Evolutionary conservation across 2,888 invertebrate species (phyloP).

Genomic region (Cyclophora albipunctata): DNA sequence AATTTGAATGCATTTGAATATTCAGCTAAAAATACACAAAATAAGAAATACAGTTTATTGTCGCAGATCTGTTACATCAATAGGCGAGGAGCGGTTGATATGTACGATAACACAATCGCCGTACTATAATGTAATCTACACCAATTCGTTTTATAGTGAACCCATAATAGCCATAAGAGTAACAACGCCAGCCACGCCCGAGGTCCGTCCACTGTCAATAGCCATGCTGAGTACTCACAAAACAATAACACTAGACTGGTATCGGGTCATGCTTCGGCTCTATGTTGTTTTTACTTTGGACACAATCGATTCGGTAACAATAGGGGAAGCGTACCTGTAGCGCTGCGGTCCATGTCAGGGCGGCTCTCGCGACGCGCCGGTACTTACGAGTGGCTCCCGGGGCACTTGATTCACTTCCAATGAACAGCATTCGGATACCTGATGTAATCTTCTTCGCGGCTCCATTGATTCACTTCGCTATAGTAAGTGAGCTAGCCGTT

Average conservation of each 20-base stretch:
- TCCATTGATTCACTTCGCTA: constrained; percentile 42
- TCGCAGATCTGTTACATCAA: constrained; percentile 28
- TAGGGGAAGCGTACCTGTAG: constrained; percentile 13
- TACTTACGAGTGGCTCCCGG: constrained; percentile 17
- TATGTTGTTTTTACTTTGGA: no score
- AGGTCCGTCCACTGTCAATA: constrained; percentile 32
- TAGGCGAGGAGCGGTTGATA: constrained; percentile 30
- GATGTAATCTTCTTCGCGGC: constrained; percentile 41
- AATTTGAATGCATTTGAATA: no score
- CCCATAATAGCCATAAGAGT: constrained; percentile 33
- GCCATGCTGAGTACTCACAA: constrained; percentile 12
- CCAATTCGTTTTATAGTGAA: constrained; percentile 46
- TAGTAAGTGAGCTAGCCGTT: constrained; percentile 51
- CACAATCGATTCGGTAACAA: no score
- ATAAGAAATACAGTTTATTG: constrained; percentile 11
- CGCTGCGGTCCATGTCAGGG: constrained; percentile 13
- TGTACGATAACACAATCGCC: constrained; percentile 14
- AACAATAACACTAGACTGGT: constrained; percentile 9
- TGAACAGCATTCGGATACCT: constrained; percentile 39
- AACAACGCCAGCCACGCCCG: constrained; percentile 50
- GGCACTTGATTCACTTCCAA: constrained; percentile 51
- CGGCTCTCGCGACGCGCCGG: constrained; percentile 17
- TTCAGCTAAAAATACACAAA: no score
- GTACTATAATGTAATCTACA: constrained; percentile 36
- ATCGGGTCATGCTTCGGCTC: no score